Conservation (phyloP, 2,797 vertebrate genomes). For the Protosalanx chinensis region DNA sequence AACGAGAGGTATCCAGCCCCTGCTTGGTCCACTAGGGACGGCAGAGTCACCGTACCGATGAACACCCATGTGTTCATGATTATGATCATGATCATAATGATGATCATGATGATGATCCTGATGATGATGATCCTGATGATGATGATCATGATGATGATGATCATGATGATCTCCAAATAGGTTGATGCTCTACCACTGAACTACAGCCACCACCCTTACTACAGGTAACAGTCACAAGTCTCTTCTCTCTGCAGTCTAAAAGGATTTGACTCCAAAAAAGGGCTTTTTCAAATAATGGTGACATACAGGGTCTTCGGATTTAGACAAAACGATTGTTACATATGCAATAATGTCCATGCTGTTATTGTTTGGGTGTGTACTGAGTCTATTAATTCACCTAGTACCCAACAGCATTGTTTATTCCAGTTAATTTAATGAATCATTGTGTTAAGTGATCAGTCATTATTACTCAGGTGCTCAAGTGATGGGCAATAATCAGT, state of each 20-base stretch:
- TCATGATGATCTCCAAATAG: too few relatives aligned
- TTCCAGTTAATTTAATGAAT: slow-evolving; percentile 8
- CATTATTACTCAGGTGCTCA: slow-evolving; percentile 2
- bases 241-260: too few relatives aligned
- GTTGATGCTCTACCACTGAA: too few relatives aligned
- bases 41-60: too few relatives aligned
- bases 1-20: slow-evolving; percentile 74
- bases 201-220: too few relatives aligned
- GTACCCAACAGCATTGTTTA: slow-evolving; percentile 13
- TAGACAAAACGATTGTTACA: slow-evolving; percentile 4
- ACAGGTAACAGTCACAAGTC: too few relatives aligned
- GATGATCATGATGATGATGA: too few relatives aligned
- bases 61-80: too few relatives aligned
- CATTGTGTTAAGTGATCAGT: neutral
- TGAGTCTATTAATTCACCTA: slow-evolving; percentile 6
- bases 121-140: too few relatives aligned
- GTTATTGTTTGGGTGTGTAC: slow-evolving; percentile 6
- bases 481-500: neutral
- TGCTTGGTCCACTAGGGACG: slow-evolving; percentile 81
- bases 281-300: neutral
- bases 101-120: too few relatives aligned
- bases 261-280: too few relatives aligned
- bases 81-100: too few relatives aligned
- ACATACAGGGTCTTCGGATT: neutral
- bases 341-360: slow-evolving; percentile 11